A percentile compares a stretch with the other conserved stretches of the same genome.
Evolutionary conservation across 2,888 invertebrate species (phyloP).

Genomic region (Diachrysia chrysitis): DNA sequence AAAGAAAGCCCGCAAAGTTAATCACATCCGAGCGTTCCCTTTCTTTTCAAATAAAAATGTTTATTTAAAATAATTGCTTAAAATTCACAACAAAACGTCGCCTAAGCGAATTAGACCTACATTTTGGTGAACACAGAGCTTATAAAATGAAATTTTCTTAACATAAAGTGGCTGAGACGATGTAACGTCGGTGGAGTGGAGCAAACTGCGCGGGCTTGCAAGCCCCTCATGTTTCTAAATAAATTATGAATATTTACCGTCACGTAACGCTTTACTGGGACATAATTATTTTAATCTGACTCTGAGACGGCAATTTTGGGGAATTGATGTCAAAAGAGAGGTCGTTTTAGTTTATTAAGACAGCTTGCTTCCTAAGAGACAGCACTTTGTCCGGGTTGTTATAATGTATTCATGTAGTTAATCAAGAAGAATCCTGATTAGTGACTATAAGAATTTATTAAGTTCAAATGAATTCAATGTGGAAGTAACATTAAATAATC

Average conservation of each 20-base stretch:
- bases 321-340: constrained; percentile 80
- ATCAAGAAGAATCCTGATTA: constrained; percentile 30
- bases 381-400: constrained; percentile 40
- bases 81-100: constrained; percentile 66
- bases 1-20: constrained; percentile 47
- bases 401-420: constrained; percentile 22
- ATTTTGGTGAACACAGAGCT: constrained; percentile 75
- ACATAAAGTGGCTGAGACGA: constrained; percentile 80
- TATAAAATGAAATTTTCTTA: constrained; percentile 82
- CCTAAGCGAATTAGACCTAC: constrained; percentile 74
- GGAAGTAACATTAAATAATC: background rate
- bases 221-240: constrained; percentile 83
- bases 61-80: constrained; percentile 58
- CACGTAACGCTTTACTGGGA: constrained; percentile 82
- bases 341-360: constrained; percentile 60
- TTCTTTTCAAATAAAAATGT: constrained; percentile 44
- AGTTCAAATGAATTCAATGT: constrained; percentile 6
- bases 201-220: constrained; percentile 72
- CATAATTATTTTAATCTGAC: constrained; percentile 85
- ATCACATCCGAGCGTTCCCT: constrained; percentile 47
- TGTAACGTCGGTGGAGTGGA: constrained; percentile 72
- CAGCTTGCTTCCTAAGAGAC: constrained; percentile 38
- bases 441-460: constrained; percentile 14
- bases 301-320: constrained; percentile 78
- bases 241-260: constrained; percentile 87